These are phyloP conservation scores for Bombus cullumanus DNA, from an alignment of 1,140 invertebrate species.

Conservation along the genomic window DNA sequence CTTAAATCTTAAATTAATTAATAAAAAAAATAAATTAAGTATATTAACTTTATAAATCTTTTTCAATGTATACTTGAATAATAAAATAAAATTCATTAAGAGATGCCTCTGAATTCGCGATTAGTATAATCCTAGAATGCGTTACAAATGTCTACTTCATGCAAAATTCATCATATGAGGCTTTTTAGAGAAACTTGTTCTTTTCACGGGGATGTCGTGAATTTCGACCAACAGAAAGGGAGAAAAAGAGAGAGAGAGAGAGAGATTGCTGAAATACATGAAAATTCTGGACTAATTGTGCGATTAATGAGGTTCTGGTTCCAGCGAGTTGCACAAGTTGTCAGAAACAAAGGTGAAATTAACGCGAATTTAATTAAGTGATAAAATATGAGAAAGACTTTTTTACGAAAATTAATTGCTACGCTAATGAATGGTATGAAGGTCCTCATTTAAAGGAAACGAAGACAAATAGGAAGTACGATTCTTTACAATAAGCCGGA, in stretches of 20 bases:
- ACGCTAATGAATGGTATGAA: neutral
- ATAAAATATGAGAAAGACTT: neutral
- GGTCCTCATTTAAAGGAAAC: neutral
- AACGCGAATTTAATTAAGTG: constrained; percentile 17
- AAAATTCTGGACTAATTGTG: constrained; percentile 2
- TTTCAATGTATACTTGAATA: neutral
- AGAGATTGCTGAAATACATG: neutral
- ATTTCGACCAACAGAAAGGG: neutral
- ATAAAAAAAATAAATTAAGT: too few relatives aligned
- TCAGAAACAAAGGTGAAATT: constrained; percentile 28
- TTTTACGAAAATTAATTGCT: constrained; percentile 5
- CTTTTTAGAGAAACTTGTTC: neutral
- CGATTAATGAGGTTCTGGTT: constrained; percentile 15
- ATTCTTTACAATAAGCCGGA: neutral
- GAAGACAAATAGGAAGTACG: neutral
- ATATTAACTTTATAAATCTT: too few relatives aligned
- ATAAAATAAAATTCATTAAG: neutral
- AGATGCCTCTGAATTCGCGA: neutral
- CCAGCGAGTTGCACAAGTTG: neutral
- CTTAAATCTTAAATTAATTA: neutral
- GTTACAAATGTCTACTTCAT: neutral
- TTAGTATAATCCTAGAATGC: neutral
- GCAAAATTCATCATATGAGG: neutral
- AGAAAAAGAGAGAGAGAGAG: neutral
- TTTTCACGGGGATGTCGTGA: neutral